Conservation (phyloP, 2,888 invertebrate species). For the Ormyrus pomaceus region DNA sequence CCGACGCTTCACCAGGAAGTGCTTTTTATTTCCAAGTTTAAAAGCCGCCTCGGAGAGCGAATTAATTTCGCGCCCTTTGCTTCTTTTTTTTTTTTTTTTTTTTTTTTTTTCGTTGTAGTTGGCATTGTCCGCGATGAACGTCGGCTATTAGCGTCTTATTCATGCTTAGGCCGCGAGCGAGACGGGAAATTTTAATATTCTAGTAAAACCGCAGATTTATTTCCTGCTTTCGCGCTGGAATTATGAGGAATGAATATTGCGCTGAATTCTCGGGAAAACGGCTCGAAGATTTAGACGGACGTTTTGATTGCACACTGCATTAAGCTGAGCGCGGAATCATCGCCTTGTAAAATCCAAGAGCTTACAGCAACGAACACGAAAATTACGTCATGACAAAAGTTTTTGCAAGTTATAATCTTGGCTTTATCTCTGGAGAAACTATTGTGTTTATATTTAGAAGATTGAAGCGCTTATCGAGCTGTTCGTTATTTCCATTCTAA, state of each 20-base stretch:
- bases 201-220: too few relatives aligned
- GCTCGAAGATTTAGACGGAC: not conserved
- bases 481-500: too few relatives aligned
- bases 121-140: not conserved
- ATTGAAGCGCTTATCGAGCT: too few relatives aligned
- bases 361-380: not conserved
- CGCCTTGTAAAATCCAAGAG: not conserved
- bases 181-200: not conserved
- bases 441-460: too few relatives aligned
- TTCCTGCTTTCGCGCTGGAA: not conserved
- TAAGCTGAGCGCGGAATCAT: not conserved
- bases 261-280: not conserved
- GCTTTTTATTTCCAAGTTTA: conserved; percentile 19
- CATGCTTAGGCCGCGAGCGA: not conserved
- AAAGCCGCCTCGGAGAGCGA: not conserved
- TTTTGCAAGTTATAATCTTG: conserved; percentile 20
- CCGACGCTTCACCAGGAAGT: conserved; percentile 11
- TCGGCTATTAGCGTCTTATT: conserved; percentile 4
- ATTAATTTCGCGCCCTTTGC: not conserved
- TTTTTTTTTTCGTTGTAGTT: not conserved
- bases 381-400: conserved; percentile 24
- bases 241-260: not conserved
- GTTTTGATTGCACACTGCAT: not conserved
- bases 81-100: not conserved
- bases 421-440: not conserved